Base-by-base conservation (phyloP, 1,140 invertebrate species). In the Dreissena rostriformis region DNA sequence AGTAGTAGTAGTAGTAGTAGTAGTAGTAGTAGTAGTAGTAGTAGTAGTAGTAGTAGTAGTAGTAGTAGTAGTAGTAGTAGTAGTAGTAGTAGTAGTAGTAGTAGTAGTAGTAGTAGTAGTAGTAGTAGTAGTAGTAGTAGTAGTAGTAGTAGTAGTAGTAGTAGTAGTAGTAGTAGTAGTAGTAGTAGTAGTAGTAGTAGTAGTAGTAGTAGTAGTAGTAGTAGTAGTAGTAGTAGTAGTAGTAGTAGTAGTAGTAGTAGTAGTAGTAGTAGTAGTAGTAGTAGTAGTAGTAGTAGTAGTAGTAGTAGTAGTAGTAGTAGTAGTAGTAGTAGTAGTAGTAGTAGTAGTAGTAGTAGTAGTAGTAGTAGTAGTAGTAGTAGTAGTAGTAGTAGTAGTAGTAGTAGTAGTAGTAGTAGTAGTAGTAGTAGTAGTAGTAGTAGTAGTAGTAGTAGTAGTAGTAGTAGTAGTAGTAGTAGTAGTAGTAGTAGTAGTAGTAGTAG, bases 1-100 rank as follows among this genome's bases (percentile, higher is more conserved):
- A 57, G 55, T 57, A 57, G 55, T 57, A 57, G 55, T 57, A 57
- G 55, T 57, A 57, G 55, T 57, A 57, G 55, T 57, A 57, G 55
- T 57, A 57, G 55, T 57, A 57, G 55, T 57, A 57, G 55, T 57
- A 57, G 55, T 57, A 57, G 55, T 57, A 57, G 55, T 57, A 57
- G 55, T 57, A 57, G 55, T 57, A 57, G 55, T 57, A 57, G 55
- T 57, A 57, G 55, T 57, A 57, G 55, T 57, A 57, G 55, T 57
- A 57, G 55, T 57, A 57, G 55, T 57, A 57, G 55, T 57, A 57
- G 55, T 57, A 57, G 55, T 57, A 57, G 55, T 57, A 57, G 55
- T 57, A 57, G 55, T 57, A 57, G 55, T 57, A 57, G 55, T 57
- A 57, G 55, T 57, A 57, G 55, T 57, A 57, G 55, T 57, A 57